Evolutionary conservation across 1,140 invertebrate species (phyloP).

Genomic region (Lamellibrachia luymesi): DNA sequence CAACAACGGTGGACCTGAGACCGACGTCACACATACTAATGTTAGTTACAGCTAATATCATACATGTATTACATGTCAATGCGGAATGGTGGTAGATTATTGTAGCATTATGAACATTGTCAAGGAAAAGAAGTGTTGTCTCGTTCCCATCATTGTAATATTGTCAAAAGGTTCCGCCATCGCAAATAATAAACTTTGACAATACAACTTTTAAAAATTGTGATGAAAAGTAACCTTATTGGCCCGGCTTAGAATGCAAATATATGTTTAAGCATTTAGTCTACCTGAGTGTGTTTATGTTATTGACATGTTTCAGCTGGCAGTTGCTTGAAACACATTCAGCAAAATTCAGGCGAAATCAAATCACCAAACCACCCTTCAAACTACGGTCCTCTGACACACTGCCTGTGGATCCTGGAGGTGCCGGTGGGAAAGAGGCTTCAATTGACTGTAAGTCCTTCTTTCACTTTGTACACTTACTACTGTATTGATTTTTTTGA

Average conservation of each 20-base stretch:
- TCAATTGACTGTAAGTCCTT: neutral
- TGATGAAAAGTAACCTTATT: neutral
- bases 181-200: neutral
- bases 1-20: too few relatives aligned
- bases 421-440: neutral
- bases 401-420: neutral
- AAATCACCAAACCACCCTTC: neutral
- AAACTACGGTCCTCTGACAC: neutral
- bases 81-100: too few relatives aligned
- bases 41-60: too few relatives aligned
- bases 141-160: neutral
- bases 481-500: neutral
- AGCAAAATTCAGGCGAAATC: neutral
- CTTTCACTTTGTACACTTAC: neutral
- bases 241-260: neutral
- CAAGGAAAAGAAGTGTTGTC: neutral
- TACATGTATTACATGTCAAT: too few relatives aligned
- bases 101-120: too few relatives aligned
- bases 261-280: too few relatives aligned
- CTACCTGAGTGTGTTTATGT: neutral
- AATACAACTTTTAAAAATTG: neutral
- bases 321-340: neutral
- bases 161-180: neutral
- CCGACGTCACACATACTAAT: too few relatives aligned
- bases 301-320: neutral